Evolutionary conservation across 1,140 invertebrate genomes (phyloP).

Genomic region (Atta colombica): DNA sequence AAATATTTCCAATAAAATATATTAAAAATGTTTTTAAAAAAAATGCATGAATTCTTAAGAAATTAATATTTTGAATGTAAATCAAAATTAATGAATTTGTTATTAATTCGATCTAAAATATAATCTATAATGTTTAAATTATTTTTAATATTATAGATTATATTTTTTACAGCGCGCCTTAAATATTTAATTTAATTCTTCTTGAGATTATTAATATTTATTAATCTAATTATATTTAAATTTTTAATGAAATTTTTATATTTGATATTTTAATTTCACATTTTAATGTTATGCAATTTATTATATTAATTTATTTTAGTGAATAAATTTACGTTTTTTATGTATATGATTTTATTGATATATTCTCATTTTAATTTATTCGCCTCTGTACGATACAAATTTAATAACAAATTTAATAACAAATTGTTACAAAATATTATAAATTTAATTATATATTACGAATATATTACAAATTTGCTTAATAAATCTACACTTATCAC

Average conservation of each 20-base stretch:
- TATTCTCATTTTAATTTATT: neutral
- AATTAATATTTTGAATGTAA: neutral
- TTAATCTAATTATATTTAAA: conserved; percentile 1
- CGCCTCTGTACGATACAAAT: neutral
- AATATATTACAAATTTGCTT: neutral
- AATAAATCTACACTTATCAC: neutral
- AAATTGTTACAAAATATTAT: neutral
- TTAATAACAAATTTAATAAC: neutral
- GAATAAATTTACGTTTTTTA: neutral
- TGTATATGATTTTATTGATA: neutral
- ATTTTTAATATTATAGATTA: neutral
- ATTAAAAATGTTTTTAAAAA: neutral
- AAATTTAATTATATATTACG: neutral
- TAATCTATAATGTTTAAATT: neutral
- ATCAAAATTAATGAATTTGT: neutral
- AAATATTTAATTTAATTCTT: neutral
- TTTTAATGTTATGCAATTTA: neutral
- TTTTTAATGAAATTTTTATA: neutral
- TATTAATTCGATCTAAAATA: neutral
- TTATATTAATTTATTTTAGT: neutral
- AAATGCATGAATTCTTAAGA: neutral
- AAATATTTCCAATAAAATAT: neutral
- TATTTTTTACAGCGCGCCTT: neutral
- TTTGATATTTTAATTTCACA: neutral
- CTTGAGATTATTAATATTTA: neutral